A percentile compares a stretch with the other conserved stretches of the same genome.
phyloP scores from a whole-genome alignment of 1,140 invertebrate genomes.

The Bemisia tabaci region DNA sequence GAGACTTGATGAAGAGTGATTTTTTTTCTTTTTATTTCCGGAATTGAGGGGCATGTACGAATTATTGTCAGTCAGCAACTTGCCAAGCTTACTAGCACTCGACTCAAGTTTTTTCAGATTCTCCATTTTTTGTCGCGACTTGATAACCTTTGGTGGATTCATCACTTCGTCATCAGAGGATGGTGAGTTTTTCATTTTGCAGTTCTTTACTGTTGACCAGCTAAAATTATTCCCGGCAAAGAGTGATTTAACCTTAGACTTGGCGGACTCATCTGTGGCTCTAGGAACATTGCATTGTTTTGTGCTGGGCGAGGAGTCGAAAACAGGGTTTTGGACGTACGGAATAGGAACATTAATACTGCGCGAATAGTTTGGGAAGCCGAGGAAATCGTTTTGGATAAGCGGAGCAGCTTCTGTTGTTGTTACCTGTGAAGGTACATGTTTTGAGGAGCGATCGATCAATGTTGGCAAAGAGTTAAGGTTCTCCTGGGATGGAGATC shows the following conservation, averaged over 20 bases:
- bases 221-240: constrained; percentile 22
- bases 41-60: not conserved
- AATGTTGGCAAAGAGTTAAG: constrained; percentile 40
- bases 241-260: constrained; percentile 30
- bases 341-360: constrained; percentile 47
- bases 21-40: constrained; percentile 22
- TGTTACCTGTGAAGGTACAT: constrained; percentile 31
- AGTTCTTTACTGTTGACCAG: constrained; percentile 5
- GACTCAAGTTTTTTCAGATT: not conserved
- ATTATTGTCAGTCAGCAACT: not conserved
- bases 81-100: not conserved
- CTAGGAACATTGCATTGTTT: constrained; percentile 39
- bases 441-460: constrained; percentile 54
- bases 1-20: constrained; percentile 19
- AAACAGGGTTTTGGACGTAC: constrained; percentile 62
- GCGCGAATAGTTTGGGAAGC: constrained; percentile 20
- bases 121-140: not conserved
- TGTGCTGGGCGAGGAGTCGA: constrained; percentile 28
- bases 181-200: not conserved
- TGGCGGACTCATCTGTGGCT: constrained; percentile 14
- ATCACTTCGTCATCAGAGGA: not conserved
- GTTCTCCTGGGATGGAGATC: constrained; percentile 14
- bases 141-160: not conserved
- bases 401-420: constrained; percentile 34
- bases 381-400: constrained; percentile 35